A percentile compares a stretch with the other conserved stretches of the same genome.
Conservation (phyloP, 2,797 vertebrate species). For the Chelidonichthys spinosus region DNA sequence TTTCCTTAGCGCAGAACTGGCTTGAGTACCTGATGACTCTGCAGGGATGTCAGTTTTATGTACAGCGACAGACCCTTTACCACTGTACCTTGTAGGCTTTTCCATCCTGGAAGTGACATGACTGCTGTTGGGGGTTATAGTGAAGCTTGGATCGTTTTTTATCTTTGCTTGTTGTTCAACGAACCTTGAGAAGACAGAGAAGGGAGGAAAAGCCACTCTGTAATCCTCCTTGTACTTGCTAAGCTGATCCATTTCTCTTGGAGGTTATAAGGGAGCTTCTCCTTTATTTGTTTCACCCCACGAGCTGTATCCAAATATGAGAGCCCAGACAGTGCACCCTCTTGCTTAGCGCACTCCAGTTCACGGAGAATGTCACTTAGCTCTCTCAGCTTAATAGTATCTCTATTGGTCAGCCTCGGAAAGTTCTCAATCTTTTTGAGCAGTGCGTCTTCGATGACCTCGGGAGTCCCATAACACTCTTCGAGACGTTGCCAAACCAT, state of each 20-base stretch:
- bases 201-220: neutral
- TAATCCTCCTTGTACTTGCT: neutral
- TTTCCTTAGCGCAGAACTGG: neutral
- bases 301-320: neutral
- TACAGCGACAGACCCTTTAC: neutral
- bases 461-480: conserved; percentile 7
- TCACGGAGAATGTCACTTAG: neutral
- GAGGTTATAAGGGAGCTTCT: neutral
- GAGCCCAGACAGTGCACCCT: neutral
- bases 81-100: neutral
- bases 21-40: neutral
- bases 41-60: conserved; percentile 2
- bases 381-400: neutral
- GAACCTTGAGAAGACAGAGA: neutral
- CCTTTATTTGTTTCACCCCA: neutral
- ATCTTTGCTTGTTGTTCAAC: conserved; percentile 10
- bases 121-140: neutral
- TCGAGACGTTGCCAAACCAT: conserved; percentile 29
- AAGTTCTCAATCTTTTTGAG: conserved; percentile 31
- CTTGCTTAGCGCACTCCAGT: neutral
- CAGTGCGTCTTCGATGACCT: conserved; percentile 30
- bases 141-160: conserved; percentile 30
- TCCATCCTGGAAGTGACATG: neutral
- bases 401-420: neutral
- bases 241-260: neutral